Evolutionary conservation across 2,113 vertebrate species (phyloP).

Genomic region (Nothobranchius furzeri): DNA sequence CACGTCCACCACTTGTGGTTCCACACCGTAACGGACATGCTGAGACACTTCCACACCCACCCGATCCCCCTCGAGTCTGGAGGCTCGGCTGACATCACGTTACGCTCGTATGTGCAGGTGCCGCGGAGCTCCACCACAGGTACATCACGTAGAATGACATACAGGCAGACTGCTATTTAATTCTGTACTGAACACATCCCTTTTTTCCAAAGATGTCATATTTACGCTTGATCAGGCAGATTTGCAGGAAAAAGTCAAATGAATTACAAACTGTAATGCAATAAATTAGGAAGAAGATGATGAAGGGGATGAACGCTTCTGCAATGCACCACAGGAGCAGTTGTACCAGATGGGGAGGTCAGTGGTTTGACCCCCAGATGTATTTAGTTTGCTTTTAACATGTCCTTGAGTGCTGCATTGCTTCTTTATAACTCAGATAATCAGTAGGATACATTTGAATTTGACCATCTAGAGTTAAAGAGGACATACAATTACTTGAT

Average conservation of each 20-base stretch:
- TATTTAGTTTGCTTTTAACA: neutral
- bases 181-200: accelerated
- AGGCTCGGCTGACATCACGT: conserved; percentile 93
- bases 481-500: no score
- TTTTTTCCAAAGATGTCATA: no score
- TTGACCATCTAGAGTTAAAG: no score
- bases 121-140: conserved; percentile 80
- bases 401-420: neutral
- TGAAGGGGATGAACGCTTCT: no score
- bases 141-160: conserved; percentile 45
- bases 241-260: no score
- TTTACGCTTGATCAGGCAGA: neutral
- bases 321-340: neutral
- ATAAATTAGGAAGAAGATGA: neutral
- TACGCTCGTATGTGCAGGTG: conserved; percentile 91
- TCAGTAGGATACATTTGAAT: no score
- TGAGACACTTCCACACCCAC: conserved; percentile 95
- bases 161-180: no score
- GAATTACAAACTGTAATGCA: neutral
- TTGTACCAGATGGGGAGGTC: neutral
- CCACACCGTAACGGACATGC: conserved; percentile 95
- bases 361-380: neutral
- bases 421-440: no score
- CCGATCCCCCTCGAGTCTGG: conserved; percentile 97
- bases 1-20: conserved; percentile 99